phyloP scores from a whole-genome alignment of 2,888 invertebrate species.

The Bombylius discolor region DNA sequence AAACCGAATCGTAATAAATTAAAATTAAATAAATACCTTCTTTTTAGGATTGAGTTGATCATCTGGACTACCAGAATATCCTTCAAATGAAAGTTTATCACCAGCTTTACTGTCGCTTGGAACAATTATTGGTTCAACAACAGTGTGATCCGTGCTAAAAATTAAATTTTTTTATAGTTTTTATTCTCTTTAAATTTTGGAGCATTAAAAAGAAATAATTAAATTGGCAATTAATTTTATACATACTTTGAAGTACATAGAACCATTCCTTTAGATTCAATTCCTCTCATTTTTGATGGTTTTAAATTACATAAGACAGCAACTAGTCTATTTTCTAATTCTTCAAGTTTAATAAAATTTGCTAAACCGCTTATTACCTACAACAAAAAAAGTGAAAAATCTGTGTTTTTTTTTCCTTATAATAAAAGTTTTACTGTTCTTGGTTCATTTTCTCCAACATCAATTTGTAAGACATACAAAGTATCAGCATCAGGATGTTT shows the following conservation, averaged over 20 bases:
- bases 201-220: background rate
- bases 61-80: slow-evolving; percentile 70
- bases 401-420: background rate
- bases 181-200: too few species aligned
- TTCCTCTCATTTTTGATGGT: slow-evolving; percentile 89
- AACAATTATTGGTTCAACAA: slow-evolving; percentile 74
- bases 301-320: slow-evolving; percentile 93
- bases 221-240: background rate
- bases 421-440: slow-evolving; percentile 38
- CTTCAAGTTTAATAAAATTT: slow-evolving; percentile 76
- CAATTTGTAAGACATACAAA: slow-evolving; percentile 84
- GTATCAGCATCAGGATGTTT: slow-evolving; percentile 87
- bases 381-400: background rate
- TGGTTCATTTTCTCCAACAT: slow-evolving; percentile 63
- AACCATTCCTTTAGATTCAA: slow-evolving; percentile 87
- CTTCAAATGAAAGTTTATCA: slow-evolving; percentile 71
- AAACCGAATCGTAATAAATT: background rate
- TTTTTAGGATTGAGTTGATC: slow-evolving; percentile 87
- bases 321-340: slow-evolving; percentile 79
- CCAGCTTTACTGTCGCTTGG: slow-evolving; percentile 67
- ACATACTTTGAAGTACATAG: slow-evolving; percentile 71
- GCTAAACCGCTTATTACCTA: slow-evolving; percentile 77
- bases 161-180: background rate
- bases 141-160: slow-evolving; percentile 54
- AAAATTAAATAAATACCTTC: slow-evolving; percentile 47